Percentiles rank a stretch among this genome's conserved stretches.
These are phyloP conservation scores for Hapalemur alaotrensis DNA, from an alignment of 2,797 vertebrate species.

Conservation along the genomic window DNA sequence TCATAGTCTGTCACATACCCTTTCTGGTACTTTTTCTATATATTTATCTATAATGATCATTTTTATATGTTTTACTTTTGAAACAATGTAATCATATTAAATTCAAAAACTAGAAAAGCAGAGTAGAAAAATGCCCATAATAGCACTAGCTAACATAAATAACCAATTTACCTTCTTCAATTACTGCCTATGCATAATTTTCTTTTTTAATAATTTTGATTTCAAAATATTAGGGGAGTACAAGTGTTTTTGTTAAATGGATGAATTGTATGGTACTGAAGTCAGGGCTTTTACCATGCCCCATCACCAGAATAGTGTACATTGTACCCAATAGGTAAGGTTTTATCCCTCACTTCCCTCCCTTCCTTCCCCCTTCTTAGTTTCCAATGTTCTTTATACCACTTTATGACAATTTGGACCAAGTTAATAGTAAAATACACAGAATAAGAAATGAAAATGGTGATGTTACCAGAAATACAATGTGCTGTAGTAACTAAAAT, in stretches of 20 bases:
- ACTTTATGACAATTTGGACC: background rate
- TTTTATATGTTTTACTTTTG: background rate
- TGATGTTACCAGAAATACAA: background rate
- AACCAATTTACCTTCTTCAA: background rate
- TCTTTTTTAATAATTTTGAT: background rate
- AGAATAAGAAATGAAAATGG: background rate
- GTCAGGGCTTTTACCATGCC: background rate
- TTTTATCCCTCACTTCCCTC: background rate
- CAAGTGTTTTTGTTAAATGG: background rate
- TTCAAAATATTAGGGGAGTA: background rate
- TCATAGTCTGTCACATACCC: background rate
- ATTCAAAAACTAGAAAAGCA: background rate
- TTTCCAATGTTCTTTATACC: background rate
- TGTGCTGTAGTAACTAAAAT: background rate
- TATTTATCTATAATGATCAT: background rate
- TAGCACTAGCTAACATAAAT: background rate
- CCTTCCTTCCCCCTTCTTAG: background rate
- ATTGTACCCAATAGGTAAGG: background rate
- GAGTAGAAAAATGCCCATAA: background rate
- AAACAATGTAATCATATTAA: background rate
- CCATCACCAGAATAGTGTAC: background rate
- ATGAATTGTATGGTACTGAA: background rate
- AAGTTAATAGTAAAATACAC: background rate
- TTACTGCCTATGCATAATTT: background rate
- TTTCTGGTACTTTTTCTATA: background rate